phyloP scores from a whole-genome alignment of 2,888 invertebrate genomes.

The Drosophila dives region DNA sequence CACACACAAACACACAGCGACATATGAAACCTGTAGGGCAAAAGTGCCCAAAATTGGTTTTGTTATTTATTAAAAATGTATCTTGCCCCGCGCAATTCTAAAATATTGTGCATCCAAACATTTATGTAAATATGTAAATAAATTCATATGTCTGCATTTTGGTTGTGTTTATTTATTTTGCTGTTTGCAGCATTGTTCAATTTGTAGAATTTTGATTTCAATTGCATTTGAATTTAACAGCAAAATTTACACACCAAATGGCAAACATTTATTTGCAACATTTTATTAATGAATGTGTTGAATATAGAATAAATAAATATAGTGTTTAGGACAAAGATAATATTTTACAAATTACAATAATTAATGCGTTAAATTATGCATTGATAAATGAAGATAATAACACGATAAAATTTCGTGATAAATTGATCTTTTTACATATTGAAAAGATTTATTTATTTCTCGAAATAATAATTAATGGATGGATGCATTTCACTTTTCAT shows the following conservation, averaged over 20 bases:
- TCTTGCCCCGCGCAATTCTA: slow-evolving; percentile 20
- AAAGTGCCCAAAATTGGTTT: slow-evolving; percentile 31
- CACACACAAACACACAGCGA: not conserved
- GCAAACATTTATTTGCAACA: no score
- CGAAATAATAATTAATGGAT: no score
- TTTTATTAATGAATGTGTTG: not conserved
- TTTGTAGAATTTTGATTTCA: slow-evolving; percentile 8
- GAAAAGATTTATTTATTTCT: no score
- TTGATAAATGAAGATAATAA: no score
- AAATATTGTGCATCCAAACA: slow-evolving; percentile 21
- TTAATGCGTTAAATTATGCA: no score
- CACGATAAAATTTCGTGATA: no score
- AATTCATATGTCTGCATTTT: slow-evolving; percentile 10
- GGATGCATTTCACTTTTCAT: no score
- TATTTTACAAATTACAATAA: no score
- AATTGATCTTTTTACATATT: no score
- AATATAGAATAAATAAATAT: not conserved
- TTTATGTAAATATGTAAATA: slow-evolving; percentile 1
- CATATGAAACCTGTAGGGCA: slow-evolving; percentile 6
- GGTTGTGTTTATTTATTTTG: slow-evolving; percentile 14
- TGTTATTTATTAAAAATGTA: slow-evolving; percentile 35
- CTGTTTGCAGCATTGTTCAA: slow-evolving; percentile 8
- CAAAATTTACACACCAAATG: slow-evolving; percentile 6
- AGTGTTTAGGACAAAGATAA: not conserved
- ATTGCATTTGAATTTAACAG: slow-evolving; percentile 20